Conservation (phyloP, 2,888 invertebrate genomes). For the Cancer borealis region DNA sequence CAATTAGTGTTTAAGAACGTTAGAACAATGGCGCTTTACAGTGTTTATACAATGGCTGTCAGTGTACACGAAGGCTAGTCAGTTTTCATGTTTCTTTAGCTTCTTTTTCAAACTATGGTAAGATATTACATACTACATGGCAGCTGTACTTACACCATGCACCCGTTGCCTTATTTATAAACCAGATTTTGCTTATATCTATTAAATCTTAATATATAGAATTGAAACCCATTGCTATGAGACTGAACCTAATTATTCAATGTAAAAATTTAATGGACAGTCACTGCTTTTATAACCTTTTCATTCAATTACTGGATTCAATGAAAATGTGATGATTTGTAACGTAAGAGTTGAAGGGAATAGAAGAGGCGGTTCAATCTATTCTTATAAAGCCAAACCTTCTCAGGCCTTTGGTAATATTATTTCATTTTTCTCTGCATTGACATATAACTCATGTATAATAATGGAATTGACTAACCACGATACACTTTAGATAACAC, state of each 20-base stretch:
- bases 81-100: not conserved
- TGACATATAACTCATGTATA: not conserved
- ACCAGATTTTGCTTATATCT: not conserved
- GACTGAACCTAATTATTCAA: not conserved
- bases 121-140: not conserved
- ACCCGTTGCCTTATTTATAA: not conserved
- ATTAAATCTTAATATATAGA: not conserved
- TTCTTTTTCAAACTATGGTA: not conserved
- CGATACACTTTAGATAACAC: too few relatives aligned
- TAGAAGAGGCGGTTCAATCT: not conserved
- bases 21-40: not conserved
- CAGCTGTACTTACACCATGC: not conserved
- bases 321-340: not conserved
- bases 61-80: not conserved
- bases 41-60: not conserved
- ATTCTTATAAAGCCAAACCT: not conserved
- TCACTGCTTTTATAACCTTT: not conserved
- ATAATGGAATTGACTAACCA: too few relatives aligned
- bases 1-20: not conserved
- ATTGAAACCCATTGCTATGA: not conserved
- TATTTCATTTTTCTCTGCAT: not conserved
- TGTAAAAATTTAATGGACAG: not conserved
- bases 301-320: not conserved
- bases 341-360: not conserved
- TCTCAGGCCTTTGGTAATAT: not conserved